Percentiles rank a stretch among this genome's conserved stretches.
phyloP scores from a whole-genome alignment of 2,888 invertebrate species.

The Calephelis perditalis region DNA sequence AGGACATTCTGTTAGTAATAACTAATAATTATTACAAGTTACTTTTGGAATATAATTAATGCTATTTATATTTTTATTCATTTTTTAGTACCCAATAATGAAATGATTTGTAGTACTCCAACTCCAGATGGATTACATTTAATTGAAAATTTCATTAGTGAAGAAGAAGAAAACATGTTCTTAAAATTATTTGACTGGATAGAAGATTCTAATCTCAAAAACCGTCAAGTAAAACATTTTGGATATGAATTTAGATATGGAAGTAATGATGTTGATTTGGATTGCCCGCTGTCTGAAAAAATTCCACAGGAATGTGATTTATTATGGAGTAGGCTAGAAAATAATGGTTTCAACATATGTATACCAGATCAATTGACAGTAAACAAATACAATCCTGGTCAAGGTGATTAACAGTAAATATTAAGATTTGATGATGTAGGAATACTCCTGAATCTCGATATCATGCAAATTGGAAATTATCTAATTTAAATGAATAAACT shows the following conservation, averaged over 20 bases:
- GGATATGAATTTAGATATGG: conserved; percentile 95
- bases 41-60: neutral
- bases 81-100: conserved; percentile 57
- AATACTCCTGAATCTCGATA: neutral
- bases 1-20: neutral
- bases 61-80: neutral
- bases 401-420: conserved; percentile 72
- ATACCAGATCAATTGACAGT: conserved; percentile 91
- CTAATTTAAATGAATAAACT: too few relatives aligned
- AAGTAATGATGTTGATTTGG: conserved; percentile 88
- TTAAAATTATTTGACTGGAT: conserved; percentile 78
- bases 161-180: conserved; percentile 81
- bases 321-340: conserved; percentile 78
- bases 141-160: conserved; percentile 83
- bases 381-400: conserved; percentile 90
- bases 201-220: conserved; percentile 79
- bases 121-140: conserved; percentile 84
- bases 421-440: neutral
- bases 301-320: conserved; percentile 85
- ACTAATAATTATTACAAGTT: neutral
- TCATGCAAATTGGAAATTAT: too few relatives aligned
- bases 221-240: conserved; percentile 92
- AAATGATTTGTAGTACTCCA: conserved; percentile 47
- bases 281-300: conserved; percentile 79
- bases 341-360: conserved; percentile 48